Conservation (phyloP, 1,140 invertebrate genomes). For the Atta colombica region DNA sequence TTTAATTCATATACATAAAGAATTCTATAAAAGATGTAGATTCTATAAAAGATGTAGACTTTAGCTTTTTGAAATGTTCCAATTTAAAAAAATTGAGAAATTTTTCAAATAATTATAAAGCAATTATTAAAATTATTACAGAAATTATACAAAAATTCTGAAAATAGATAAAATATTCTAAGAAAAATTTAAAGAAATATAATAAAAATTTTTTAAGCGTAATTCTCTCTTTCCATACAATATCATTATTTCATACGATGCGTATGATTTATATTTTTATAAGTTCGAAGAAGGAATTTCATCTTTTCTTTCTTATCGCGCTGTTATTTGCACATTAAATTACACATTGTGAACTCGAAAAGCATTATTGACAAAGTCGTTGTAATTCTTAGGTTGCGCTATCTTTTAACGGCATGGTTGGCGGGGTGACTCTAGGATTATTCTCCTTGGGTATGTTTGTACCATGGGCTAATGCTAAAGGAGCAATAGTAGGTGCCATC, state of each 20-base stretch:
- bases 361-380: neutral
- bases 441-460: constrained; percentile 96
- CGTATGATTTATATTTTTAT: neutral
- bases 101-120: neutral
- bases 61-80: too few species aligned
- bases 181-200: too few species aligned
- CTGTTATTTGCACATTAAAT: too few species aligned
- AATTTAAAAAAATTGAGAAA: too few species aligned
- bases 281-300: neutral
- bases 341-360: neutral
- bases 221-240: too few species aligned
- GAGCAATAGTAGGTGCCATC: constrained; percentile 90
- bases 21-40: too few species aligned
- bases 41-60: too few species aligned
- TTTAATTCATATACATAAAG: too few species aligned
- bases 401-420: constrained; percentile 95
- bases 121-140: neutral
- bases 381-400: constrained; percentile 89
- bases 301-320: neutral
- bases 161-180: too few species aligned
- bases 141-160: too few species aligned
- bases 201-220: too few species aligned
- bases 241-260: too few species aligned
- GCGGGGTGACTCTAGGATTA: constrained; percentile 93
- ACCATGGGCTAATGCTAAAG: constrained; percentile 93